Evolutionary conservation across 2,888 invertebrate genomes (phyloP).

Genomic region (Marasmarcha lunaedactyla): DNA sequence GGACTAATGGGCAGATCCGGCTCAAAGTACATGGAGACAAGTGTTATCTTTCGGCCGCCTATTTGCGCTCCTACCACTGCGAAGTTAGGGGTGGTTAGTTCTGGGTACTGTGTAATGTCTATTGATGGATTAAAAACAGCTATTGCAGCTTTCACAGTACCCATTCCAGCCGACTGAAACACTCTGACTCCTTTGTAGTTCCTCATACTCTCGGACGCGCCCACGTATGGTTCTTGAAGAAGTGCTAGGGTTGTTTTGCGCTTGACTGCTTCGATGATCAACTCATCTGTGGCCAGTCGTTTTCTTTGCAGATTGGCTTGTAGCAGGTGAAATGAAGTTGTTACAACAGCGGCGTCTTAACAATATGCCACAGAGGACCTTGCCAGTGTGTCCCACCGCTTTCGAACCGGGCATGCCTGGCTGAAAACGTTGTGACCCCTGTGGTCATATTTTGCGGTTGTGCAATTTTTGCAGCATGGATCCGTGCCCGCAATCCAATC

Average conservation of each 20-base stretch:
- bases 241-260: slow-evolving; percentile 2
- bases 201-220: not conserved
- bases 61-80: not conserved
- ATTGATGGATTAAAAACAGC: not conserved
- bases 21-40: not conserved
- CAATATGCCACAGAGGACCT: too few species aligned
- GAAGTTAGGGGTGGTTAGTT: not conserved
- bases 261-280: slow-evolving; percentile 1
- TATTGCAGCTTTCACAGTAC: slow-evolving; percentile 2
- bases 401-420: slow-evolving; percentile 5
- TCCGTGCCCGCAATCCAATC: not conserved
- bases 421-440: slow-evolving; percentile 8
- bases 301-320: slow-evolving; percentile 5
- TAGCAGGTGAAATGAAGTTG: not conserved
- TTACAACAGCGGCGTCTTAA: too few species aligned
- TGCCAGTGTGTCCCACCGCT: too few species aligned
- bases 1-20: not conserved
- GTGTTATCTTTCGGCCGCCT: not conserved
- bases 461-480: slow-evolving; percentile 9
- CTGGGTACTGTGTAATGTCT: not conserved
- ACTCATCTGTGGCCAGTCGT: slow-evolving; percentile 3
- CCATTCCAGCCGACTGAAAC: not conserved
- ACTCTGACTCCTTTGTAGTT: not conserved
- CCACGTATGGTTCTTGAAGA: slow-evolving; percentile 6
- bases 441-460: not conserved